Base-by-base conservation (phyloP, 2,113 vertebrate genomes). In the Illadopsis cleaveri region DNA sequence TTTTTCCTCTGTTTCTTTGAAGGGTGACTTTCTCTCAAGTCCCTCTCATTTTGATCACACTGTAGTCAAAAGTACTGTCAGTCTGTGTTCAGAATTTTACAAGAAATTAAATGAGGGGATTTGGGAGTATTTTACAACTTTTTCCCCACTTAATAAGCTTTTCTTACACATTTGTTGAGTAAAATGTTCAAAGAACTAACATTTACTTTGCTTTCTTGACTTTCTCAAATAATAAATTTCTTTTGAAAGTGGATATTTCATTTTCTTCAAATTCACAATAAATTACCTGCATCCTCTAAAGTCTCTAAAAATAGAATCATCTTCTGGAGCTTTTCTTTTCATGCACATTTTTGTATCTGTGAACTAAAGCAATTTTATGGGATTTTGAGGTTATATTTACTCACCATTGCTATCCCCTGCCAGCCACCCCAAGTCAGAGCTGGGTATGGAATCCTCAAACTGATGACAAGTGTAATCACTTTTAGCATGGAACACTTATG, bases 371-470 rank as follows among this genome's bases (percentile, higher is more conserved):
- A 47, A 50, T 50, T 27, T 23, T 28, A 48, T 3, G 6, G 5
- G 7, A 0, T 17, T 68, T 78, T 5, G 23, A 15, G 2, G 3
- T 16, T 75, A 79, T 57, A 40, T 75, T 78, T 62, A 15, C 7
- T 35, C 1, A 3, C 3, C 10, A 44, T 7, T 17, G 48, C 4
- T 27, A 3, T 17, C 0, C 3, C 5, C 6, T 6, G 1, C 6
- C 8, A 37, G 5, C 19, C 2, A 24, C 17, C 4, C 6, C 15
- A 66, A 50, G 8, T 58, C 15, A 53, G 9, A 19, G 2, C 3
- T 90, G 18, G 5, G 3, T n/a, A 31, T 35, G 15, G 10, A 38
- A 58, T 35, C 11, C 15, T 79, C 47, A 64, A 51, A 80, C 5
- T n/a, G 5, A 23, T 37, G 28, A 37, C 10, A 61, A 44, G 4